Evolutionary conservation across 2,888 invertebrate species (phyloP), one percentile per base, ranked within the genome.

Genomic region (Cheilosia urbana): DNA sequence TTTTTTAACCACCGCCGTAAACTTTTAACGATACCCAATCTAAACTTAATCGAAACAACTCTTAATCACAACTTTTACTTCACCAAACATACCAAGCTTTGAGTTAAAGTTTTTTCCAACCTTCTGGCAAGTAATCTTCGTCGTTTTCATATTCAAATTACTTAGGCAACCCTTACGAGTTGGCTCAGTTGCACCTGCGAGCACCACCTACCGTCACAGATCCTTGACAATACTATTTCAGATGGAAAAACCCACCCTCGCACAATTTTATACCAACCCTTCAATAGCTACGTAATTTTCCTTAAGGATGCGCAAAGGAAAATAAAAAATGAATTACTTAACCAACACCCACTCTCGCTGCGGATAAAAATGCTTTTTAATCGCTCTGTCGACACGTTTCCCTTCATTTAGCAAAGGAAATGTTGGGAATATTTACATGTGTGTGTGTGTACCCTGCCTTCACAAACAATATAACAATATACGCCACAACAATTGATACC

Each of bases 401-500:
- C 55, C 66, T 69, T 79, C 79, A 69, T 63, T 66, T 68, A 34
- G 30, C 30, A 42, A 11, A 66, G 55, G 53, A 45, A 45, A 37
- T 40, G 27, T 13, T 19, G 49, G n/a, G 11, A 63, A 40, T 19
- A 37, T 21, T n/a, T 11, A 15, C 6, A 47, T 17, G 15, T 45
- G 15, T 17, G 15, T 40, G 15, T 45, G 4, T 7, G 15, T 40
- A 17, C 51, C 42, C 13, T 51, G 47, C 30, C n/a, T 60, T n/a
- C n/a, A 13, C 57, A 75, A 78, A 45, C 73, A 84, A 79, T 84
- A 79, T 79, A 68, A 45, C 73, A 84, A 84, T 84, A 79, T 79
- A 68, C 73, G 58, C 83, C 83, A 69, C 75, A 81, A 84, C 79
- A 84, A 84, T 84, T 79, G 83, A 84, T 84, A 84, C 58, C 79